Base-by-base conservation (phyloP, 1,140 invertebrate genomes). In the Gryon sp. region DNA sequence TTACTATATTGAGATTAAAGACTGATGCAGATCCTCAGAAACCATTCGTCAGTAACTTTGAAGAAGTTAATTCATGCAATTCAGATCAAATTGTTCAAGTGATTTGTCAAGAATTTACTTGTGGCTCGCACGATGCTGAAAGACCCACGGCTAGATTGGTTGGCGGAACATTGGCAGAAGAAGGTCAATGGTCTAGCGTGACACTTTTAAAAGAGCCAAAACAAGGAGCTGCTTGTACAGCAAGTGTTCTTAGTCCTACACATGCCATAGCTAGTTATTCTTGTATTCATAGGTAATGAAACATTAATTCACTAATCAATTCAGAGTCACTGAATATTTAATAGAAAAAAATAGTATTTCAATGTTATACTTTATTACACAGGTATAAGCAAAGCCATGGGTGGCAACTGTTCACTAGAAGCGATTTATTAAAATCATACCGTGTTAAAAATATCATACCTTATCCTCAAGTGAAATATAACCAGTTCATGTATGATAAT, bases 381-480 rank as follows among this genome's bases (percentile, higher is more conserved):
- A 90, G 89, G 59, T 82, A 89, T 66, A 86, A 83, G 34, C 80
- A 85, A 24, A 87, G 82, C 34, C 76, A 53, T 28, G 80, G 55
- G 43, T 89, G 87, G 87, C 78, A 85, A 68, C 80, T 91, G 4
- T 90, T 88, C 52, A 87, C 89, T 1, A 90, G 89, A 34, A 88
- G 87, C 15, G 84, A 87, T 59, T 66, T 87, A 19, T n/a, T 84
- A 4, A 84, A 84, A 19, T 81, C 82, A 1, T 73, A 83, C 36
- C 46, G 43, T 9, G 86, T 89, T 19, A 88, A 82, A 52, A 87
- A 79, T 72, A 91, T 92, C 14, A 83, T 92, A 28, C 84, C 90
- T 7, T 91, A 92, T 82, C 91, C 91, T 43, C 86, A 92, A 89
- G 90, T 90, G 0, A 92, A 92, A 84, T 92, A 90, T 78, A 90